Evolutionary conservation across 64 coral and sea anemone genomes (phyloP), one percentile per base, ranked within the genome.

Genomic region (Acropora tenuis): DNA sequence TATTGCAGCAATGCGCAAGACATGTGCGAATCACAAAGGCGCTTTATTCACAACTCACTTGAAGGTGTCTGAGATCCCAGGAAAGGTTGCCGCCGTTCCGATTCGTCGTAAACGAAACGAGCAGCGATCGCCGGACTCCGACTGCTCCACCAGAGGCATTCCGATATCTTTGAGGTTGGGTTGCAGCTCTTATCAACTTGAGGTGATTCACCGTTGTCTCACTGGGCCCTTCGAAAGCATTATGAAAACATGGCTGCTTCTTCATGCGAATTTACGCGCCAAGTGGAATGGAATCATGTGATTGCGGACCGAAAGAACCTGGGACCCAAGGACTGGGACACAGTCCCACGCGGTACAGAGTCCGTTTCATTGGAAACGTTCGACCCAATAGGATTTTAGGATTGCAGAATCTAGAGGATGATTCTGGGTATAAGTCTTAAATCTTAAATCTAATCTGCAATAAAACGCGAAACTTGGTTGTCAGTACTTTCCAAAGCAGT

Each of bases 51-150:
- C 7, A 55, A 84, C 92, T 89, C 47, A 94, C 86, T 48, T 71
- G 40, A 89, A 94, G 41, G 81, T 65, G 73, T 94, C 69, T 48
- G 76, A 73, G 42, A 94, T 83, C 6, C 73, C 78, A 41, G 86
- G 86, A 10, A 74, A 83, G 0, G 92, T 78, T 8, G 92, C 86
- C 12, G 78, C 71, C 1, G 9, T 60, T 43, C 92, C 92, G 15
- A 82, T 88, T 41, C 92, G 86, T 6, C 78, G 86, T n/a, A 94
- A 46, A 8, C 79, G 80, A 91, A 88, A 75, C 1, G 74, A 76
- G 11, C 6, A 88, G 30, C 82, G 82, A 71, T 85, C 63, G 0
- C 45, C 65, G 1, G 61, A 19, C 61, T 85, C 82, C 46, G 82
- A 85, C 18, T 71, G 66, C 16, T 85, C 82, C 13, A 85, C 82